Conservation (phyloP, 2,888 invertebrate species). For the Caenorhabditis drosophilae region DNA sequence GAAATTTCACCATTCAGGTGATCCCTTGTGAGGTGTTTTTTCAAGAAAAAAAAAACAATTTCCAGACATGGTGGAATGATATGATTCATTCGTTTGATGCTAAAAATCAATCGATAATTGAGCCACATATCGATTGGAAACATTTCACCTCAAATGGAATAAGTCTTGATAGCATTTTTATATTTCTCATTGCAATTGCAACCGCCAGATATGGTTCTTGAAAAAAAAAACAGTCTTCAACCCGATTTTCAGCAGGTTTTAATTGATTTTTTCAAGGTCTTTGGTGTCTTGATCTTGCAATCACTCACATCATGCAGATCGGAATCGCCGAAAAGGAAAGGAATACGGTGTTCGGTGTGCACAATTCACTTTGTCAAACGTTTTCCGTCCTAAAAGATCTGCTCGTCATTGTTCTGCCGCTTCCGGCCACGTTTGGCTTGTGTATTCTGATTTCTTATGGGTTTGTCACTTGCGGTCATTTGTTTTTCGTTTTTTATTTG, state of each 20-base stretch:
- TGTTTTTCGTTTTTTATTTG: constrained; percentile 44
- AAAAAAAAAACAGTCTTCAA: constrained; percentile 4
- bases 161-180: constrained; percentile 55
- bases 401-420: constrained; percentile 33
- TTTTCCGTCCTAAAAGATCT: constrained; percentile 54
- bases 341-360: constrained; percentile 63
- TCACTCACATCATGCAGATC: constrained; percentile 66
- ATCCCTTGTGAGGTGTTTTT: background rate
- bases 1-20: constrained; percentile 20
- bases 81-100: constrained; percentile 46
- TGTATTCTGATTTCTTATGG: constrained; percentile 40
- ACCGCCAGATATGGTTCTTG: constrained; percentile 55
- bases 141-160: constrained; percentile 50
- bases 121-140: constrained; percentile 46
- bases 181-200: constrained; percentile 60
- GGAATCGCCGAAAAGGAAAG: constrained; percentile 52
- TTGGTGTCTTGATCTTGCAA: constrained; percentile 62
- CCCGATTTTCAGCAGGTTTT: background rate
- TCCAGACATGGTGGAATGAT: constrained; percentile 39
- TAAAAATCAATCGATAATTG: constrained; percentile 17
- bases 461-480: constrained; percentile 37
- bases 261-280: constrained; percentile 39
- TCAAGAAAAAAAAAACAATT: background rate
- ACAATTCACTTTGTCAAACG: constrained; percentile 61
- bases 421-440: constrained; percentile 32